Percentiles rank a stretch among this genome's conserved stretches.
These are phyloP conservation scores for Drosophila bifasciata DNA, from an alignment of 1,140 invertebrate species.

Conservation along the genomic window DNA sequence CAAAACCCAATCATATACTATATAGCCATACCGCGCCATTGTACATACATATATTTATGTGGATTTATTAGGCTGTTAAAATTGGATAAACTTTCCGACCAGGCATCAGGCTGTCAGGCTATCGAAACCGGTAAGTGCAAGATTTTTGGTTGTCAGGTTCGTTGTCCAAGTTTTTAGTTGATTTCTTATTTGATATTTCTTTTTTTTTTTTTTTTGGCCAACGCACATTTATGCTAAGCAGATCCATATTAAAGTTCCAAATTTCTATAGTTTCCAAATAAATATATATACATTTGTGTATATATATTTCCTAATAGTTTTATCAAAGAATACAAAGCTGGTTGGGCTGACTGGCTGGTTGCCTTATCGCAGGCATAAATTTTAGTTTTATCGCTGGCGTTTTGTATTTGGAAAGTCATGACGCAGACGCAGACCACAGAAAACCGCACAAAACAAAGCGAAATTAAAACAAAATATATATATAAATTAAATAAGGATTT, in stretches of 20 bases:
- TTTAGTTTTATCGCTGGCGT: conserved; percentile 58
- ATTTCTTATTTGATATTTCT: conserved; percentile 33
- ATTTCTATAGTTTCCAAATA: conserved; percentile 50
- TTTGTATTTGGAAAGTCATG: conserved; percentile 60
- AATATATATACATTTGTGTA: conserved; percentile 31
- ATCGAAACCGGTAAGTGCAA: conserved; percentile 76
- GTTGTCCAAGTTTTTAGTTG: conserved; percentile 68
- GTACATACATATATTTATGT: conserved; percentile 68
- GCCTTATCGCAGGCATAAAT: conserved; percentile 65
- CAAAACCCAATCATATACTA: conserved; percentile 44
- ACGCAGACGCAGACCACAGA: conserved; percentile 26
- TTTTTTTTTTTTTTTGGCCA: too few relatives aligned
- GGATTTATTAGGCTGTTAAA: conserved; percentile 75
- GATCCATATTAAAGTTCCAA: conserved; percentile 52
- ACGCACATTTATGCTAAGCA: conserved; percentile 54
- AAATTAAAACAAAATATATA: conserved; percentile 20
- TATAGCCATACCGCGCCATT: conserved; percentile 39
- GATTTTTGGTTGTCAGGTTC: conserved; percentile 48
- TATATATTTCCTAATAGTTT: conserved; percentile 41
- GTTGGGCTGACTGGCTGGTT: not conserved
- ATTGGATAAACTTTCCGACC: conserved; percentile 76
- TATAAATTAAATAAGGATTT: conserved; percentile 26
- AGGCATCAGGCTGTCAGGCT: conserved; percentile 39
- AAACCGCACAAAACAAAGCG: conserved; percentile 32
- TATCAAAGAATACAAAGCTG: conserved; percentile 42